phyloP scores from a whole-genome alignment of 1,140 invertebrate species.

The Ostrea edulis region DNA sequence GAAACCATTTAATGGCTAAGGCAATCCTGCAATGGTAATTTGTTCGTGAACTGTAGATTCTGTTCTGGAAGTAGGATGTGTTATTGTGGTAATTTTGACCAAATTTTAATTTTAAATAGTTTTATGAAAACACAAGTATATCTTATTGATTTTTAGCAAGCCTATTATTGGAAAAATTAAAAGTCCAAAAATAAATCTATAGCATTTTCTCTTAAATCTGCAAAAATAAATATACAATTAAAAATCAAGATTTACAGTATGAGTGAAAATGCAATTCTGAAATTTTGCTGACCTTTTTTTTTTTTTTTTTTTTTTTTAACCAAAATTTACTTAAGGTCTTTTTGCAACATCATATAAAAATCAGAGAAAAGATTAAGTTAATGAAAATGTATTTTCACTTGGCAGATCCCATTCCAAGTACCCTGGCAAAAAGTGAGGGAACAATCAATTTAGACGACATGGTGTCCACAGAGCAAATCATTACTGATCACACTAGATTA shows the following conservation, averaged over 20 bases:
- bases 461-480: constrained; percentile 71
- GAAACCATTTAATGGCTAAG: too few relatives aligned
- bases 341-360: neutral
- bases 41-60: neutral
- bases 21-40: too few relatives aligned
- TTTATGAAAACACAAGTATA: neutral
- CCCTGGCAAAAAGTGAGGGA: constrained; percentile 65
- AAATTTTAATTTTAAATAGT: neutral
- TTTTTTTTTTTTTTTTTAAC: neutral
- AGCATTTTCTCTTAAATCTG: neutral
- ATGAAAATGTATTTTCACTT: constrained; percentile 22
- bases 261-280: too few relatives aligned
- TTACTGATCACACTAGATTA: constrained; percentile 55
- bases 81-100: too few relatives aligned
- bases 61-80: neutral
- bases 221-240: neutral
- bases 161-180: neutral
- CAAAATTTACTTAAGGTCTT: neutral
- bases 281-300: neutral
- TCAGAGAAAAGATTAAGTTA: neutral
- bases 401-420: constrained; percentile 73
- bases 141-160: neutral
- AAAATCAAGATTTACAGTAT: neutral
- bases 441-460: constrained; percentile 68
- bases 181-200: neutral